phyloP scores from a whole-genome alignment of 2,888 invertebrate species.

The Drosophila pegasa region DNA sequence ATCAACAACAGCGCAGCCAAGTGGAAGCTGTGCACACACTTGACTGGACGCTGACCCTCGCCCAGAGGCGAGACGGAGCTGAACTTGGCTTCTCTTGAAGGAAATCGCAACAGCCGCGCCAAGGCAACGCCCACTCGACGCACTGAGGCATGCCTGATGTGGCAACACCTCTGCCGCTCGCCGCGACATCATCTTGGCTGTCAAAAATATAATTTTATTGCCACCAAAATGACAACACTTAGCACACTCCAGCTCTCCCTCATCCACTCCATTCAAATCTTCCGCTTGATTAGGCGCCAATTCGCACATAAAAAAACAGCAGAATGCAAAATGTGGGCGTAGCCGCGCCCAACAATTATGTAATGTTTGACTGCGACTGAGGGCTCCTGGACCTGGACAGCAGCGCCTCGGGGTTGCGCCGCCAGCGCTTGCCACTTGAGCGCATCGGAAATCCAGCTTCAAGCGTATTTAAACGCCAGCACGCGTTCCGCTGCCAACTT shows the following conservation, averaged over 20 bases:
- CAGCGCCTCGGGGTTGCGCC: slow-evolving; percentile 28
- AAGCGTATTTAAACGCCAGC: slow-evolving; percentile 57
- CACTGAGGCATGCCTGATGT: slow-evolving; percentile 65
- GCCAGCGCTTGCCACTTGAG: slow-evolving; percentile 16
- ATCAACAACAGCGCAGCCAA: slow-evolving; percentile 55
- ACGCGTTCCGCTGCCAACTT: slow-evolving; percentile 52
- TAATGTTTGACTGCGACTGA: slow-evolving; percentile 52
- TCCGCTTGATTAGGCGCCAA: slow-evolving; percentile 80
- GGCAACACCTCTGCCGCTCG: slow-evolving; percentile 49
- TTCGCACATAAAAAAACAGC: slow-evolving; percentile 58
- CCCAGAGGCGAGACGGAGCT: slow-evolving; percentile 6
- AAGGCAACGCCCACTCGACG: slow-evolving; percentile 66
- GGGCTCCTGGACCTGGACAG: slow-evolving; percentile 5
- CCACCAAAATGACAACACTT: slow-evolving; percentile 81
- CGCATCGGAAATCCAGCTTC: slow-evolving; percentile 5
- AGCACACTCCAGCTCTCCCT: slow-evolving; percentile 12
- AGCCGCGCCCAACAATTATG: slow-evolving; percentile 66
- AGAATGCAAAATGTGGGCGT: slow-evolving; percentile 66
- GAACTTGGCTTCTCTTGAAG: slow-evolving; percentile 9
- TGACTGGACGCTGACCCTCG: slow-evolving; percentile 50
- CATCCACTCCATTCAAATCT: slow-evolving; percentile 72
- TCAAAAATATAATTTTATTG: slow-evolving; percentile 80
- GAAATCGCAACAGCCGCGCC: slow-evolving; percentile 75
- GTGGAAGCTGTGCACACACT: slow-evolving; percentile 65
- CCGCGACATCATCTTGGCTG: slow-evolving; percentile 51